Evolutionary conservation across 2,113 vertebrate species (phyloP).

Genomic region (Rattus rattus): DNA sequence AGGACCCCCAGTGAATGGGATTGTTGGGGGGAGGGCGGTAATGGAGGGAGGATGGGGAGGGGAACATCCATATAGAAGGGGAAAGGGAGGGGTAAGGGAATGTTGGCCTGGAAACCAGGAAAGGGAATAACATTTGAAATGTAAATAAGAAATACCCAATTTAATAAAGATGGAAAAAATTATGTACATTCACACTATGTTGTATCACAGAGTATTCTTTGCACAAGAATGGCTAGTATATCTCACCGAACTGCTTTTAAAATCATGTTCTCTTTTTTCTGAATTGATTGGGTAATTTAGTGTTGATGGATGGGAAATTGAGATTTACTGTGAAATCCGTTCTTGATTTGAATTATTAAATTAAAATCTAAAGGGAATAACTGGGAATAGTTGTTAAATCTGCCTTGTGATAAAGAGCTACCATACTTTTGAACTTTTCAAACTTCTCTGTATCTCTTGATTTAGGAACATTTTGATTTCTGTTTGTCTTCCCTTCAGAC

Average conservation of each 20-base stretch:
- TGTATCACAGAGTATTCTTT: conserved; percentile 6
- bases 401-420: neutral
- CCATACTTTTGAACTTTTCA: conserved; percentile 52
- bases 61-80: no score
- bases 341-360: conserved; percentile 32
- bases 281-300: conserved; percentile 19
- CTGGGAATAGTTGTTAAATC: neutral
- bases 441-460: conserved; percentile 12
- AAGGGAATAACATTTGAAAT: no score
- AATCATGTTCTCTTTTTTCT: neutral
- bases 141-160: no score
- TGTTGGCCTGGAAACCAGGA: no score
- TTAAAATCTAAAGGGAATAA: neutral
- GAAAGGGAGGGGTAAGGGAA: no score
- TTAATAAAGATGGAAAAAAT: neutral
- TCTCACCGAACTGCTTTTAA: neutral
- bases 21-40: no score
- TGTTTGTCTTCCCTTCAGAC: conserved; percentile 49
- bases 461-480: conserved; percentile 58
- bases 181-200: neutral
- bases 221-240: neutral
- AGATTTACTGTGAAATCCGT: neutral
- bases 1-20: no score
- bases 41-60: no score
- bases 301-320: neutral